Conservation (phyloP, 2,888 invertebrate species). For the Drosophila tanythrix region DNA sequence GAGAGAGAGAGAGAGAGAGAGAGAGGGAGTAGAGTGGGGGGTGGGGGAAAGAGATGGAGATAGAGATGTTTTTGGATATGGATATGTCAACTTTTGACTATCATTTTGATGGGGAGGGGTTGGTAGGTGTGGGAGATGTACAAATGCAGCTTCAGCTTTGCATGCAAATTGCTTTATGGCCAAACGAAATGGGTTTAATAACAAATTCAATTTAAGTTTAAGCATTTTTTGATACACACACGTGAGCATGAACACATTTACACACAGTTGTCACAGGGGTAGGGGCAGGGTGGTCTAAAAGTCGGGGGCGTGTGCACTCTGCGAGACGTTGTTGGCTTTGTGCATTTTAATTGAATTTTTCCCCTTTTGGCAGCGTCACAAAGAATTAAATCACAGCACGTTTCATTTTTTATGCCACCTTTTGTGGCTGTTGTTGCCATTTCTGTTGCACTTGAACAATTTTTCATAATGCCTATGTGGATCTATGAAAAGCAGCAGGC, state of each 20-base stretch:
- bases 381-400: conserved; percentile 78
- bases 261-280: background rate
- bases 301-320: conserved; percentile 41
- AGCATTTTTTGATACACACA: conserved; percentile 66
- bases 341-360: conserved; percentile 77
- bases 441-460: conserved; percentile 71
- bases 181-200: conserved; percentile 68
- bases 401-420: conserved; percentile 33
- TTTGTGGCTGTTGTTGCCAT: conserved; percentile 18
- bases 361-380: conserved; percentile 56
- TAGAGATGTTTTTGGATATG: conserved; percentile 40
- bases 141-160: conserved; percentile 38
- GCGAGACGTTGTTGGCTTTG: conserved; percentile 69
- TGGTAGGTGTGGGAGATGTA: background rate
- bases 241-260: conserved; percentile 50
- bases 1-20: background rate
- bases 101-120: background rate
- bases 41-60: background rate
- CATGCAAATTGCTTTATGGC: conserved; percentile 62
- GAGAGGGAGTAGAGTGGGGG: background rate
- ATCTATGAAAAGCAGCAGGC: conserved; percentile 43
- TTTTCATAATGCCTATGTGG: conserved; percentile 66
- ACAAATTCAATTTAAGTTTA: conserved; percentile 77
- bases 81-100: conserved; percentile 50
- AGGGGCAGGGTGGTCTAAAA: background rate